Evolutionary conservation across 2,888 invertebrate species (phyloP), one percentile per base, ranked within the genome.

Genomic region (Anagyrus pseudococci): DNA sequence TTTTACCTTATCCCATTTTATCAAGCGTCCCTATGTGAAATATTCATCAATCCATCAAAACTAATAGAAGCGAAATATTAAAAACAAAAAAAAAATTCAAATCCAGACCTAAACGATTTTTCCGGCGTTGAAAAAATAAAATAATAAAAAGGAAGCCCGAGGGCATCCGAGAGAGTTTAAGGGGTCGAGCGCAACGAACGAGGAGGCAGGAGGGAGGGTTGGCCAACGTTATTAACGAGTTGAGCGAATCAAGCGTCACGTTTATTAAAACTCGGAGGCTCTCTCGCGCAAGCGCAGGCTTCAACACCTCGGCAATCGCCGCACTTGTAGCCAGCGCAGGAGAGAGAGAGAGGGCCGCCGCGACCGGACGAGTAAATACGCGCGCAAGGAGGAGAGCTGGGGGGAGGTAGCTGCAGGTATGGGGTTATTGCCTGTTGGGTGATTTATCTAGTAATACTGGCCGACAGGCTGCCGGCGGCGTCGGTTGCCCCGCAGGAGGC

Each of bases 401-500:
- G 62, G 49, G 44, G 59, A 47, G 62, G 48, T 62, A 37, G 53
- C 17, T 19, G 76, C 33, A 29, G 54, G 54, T 40, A 41, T 37
- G 56, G 74, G 78, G 79, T 79, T 80, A 80, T 80, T 80, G 80
- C 80, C 78, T 77, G 80, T 79, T 77, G 77, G 80, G 79, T 80
- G 80, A 80, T 80, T 80, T 80, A 80, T 80, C 80, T 80, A 80
- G 80, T 79, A 80, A 80, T 80, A 80, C 79, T 79, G 75, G 78
- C 75, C 77, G 80, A 79, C 80, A 78, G 80, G 76, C n/a, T n/a
- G 52, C 55, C 20, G 37, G 10, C n/a, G n/a, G n/a, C n/a, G n/a
- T n/a, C n/a, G n/a, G n/a, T n/a, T n/a, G n/a, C n/a, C n/a, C n/a
- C n/a, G n/a, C n/a, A n/a, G n/a, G n/a, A n/a, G n/a, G n/a, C n/a